A percentile compares a stretch with the other conserved stretches of the same genome.
Evolutionary conservation across 2,888 invertebrate species (phyloP).

Genomic region (Cremastobaeus sp.): DNA sequence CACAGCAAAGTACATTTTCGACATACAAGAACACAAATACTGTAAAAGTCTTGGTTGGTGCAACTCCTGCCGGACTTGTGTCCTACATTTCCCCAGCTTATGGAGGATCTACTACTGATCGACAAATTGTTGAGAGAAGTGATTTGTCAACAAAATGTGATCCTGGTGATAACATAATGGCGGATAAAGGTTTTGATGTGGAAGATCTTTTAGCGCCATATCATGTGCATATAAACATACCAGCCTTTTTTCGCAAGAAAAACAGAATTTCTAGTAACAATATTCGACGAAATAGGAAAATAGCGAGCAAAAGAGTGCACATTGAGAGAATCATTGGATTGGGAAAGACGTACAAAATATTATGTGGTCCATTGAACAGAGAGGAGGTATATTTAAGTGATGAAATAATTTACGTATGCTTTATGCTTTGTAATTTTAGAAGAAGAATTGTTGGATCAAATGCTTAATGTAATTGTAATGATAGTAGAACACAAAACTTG

Average conservation of each 20-base stretch:
- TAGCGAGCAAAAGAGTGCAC: constrained; percentile 47
- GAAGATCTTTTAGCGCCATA: constrained; percentile 62
- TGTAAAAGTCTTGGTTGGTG: constrained; percentile 58
- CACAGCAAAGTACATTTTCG: constrained; percentile 62
- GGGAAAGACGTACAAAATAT: constrained; percentile 52
- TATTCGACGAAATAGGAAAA: constrained; percentile 37
- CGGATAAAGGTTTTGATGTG: constrained; percentile 63
- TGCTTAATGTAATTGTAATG: constrained; percentile 17
- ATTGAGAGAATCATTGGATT: constrained; percentile 54
- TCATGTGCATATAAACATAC: constrained; percentile 58
- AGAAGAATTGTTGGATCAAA: constrained; percentile 20
- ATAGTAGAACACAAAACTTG: no score
- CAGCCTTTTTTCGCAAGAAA: constrained; percentile 37
- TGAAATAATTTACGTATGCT: constrained; percentile 44
- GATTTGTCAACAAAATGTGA: constrained; percentile 52
- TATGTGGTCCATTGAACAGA: constrained; percentile 23
- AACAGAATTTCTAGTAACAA: constrained; percentile 31
- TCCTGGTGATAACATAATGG: constrained; percentile 60
- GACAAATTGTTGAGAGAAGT: constrained; percentile 63
- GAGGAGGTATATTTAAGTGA: constrained; percentile 20
- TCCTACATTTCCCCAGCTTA: constrained; percentile 56
- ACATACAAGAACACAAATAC: constrained; percentile 64
- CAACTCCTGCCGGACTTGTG: constrained; percentile 59
- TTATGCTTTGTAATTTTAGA: constrained; percentile 54
- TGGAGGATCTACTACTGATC: constrained; percentile 62